These are phyloP conservation scores for Alloscopus bannaensis DNA, from an alignment of 2,888 invertebrate genomes.

Conservation along the genomic window DNA sequence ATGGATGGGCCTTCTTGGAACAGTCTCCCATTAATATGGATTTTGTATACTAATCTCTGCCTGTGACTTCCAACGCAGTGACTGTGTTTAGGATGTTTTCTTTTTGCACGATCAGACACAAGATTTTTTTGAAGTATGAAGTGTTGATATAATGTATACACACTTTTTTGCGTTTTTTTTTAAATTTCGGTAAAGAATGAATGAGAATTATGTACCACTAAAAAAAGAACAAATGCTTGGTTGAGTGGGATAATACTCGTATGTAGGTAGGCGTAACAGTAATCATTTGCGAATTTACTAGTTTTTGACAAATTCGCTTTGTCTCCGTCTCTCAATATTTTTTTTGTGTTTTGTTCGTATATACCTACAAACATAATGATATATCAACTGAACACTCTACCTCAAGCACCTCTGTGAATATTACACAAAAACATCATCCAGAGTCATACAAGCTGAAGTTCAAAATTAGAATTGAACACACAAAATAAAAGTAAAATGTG, in stretches of 20 bases:
- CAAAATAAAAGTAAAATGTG: too few relatives aligned
- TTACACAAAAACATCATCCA: too few relatives aligned
- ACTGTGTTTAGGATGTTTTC: too few relatives aligned
- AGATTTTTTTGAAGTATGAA: neutral
- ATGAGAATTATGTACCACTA: too few relatives aligned
- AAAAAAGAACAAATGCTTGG: too few relatives aligned
- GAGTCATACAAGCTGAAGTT: neutral
- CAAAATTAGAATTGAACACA: neutral
- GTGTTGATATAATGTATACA: neutral
- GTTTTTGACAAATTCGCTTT: slow-evolving; percentile 61
- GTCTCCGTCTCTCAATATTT: slow-evolving; percentile 22
- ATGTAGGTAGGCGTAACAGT: slow-evolving; percentile 14
- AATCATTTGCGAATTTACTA: slow-evolving; percentile 54
- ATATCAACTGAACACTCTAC: neutral
- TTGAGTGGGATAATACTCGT: slow-evolving; percentile 20
- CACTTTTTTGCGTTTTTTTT: neutral
- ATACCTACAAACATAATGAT: neutral
- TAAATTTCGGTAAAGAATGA: too few relatives aligned
- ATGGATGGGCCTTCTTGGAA: slow-evolving; percentile 21
- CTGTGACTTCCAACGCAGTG: too few relatives aligned
- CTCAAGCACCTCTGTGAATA: too few relatives aligned
- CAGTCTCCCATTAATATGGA: slow-evolving; percentile 15
- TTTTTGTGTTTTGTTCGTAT: slow-evolving; percentile 44
- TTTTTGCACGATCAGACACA: too few relatives aligned
- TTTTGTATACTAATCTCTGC: neutral